Evolutionary conservation across 2,113 vertebrate species (phyloP), one percentile per base, ranked within the genome.

Genomic region (Cebus imitator): DNA sequence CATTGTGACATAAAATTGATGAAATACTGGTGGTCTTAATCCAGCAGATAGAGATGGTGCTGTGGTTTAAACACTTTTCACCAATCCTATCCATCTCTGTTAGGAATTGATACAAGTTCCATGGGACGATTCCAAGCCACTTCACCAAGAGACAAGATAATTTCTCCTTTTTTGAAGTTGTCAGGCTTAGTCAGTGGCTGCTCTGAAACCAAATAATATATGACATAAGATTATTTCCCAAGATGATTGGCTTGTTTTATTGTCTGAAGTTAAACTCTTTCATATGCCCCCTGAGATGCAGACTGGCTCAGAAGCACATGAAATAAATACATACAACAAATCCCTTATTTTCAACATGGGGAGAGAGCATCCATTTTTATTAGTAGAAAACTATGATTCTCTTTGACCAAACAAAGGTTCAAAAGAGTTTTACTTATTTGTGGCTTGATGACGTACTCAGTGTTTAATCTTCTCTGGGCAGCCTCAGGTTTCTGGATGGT

Each of bases 211-310:
- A 91, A 89, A 76, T 91, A 16, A 89, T 76, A 50, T 43, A 52
- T 32, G 85, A 90, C 80, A 80, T 25, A 30, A 84, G 45, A 37
- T 68, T 93, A 35, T 80, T 97, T 94, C 73, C 57, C n/a, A 92
- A 94, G 70, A 64, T 8, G 30, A 66, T 20, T 86, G 88, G n/a
- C 57, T 96, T 94, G 9, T 72, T 96, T 93, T 94, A 86, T 73
- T 94, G 70, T 91, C 88, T 58, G 11, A 91, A 91, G 66, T 79
- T 93, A 94, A 96, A 73, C 21, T 32, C 45, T 95, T 95, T 92
- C 35, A 79, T 37, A 78, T 92, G 45, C 40, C 30, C 87, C 30
- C 58, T 21, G 86, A 94, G 93, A 66, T 68, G 25, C 25, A 17
- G n/a, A 64, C 35, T 76, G 80, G 20, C 58, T 96, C 87, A 87